phyloP scores from a whole-genome alignment of 2,797 vertebrate genomes.

The Pygocentrus nattereri region DNA sequence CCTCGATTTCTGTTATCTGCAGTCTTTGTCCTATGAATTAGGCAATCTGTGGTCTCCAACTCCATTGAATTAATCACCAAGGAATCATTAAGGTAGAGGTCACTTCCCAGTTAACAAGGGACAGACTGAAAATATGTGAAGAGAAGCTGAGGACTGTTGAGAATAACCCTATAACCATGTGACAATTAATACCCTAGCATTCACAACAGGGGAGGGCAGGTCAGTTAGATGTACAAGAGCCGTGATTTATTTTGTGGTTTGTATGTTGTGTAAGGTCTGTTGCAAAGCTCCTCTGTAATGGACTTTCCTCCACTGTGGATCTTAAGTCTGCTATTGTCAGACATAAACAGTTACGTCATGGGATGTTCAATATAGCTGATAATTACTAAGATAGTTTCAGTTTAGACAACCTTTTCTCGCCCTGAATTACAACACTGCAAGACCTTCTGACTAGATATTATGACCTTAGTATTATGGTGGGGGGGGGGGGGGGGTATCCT shows the following conservation, averaged over 20 bases:
- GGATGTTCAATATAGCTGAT: background rate
- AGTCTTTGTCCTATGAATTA: slow-evolving; percentile 58
- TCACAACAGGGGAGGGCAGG: background rate
- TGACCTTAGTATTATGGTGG: too few relatives aligned
- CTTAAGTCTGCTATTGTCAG: background rate
- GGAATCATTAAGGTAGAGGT: slow-evolving; percentile 77
- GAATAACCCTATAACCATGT: slow-evolving; percentile 61
- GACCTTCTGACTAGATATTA: slow-evolving; percentile 17
- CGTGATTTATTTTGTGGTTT: background rate
- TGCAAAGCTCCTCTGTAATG: background rate
- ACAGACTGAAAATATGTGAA: slow-evolving; percentile 46
- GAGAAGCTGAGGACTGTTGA: slow-evolving; percentile 56
- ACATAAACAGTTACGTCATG: background rate
- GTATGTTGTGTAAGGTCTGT: background rate
- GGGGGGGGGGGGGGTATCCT: too few relatives aligned
- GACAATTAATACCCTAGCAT: slow-evolving; percentile 66
- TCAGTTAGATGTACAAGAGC: too few relatives aligned
- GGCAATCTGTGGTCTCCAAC: slow-evolving; percentile 54
- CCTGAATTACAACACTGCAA: slow-evolving; percentile 25
- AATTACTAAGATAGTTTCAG: background rate
- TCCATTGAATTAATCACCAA: slow-evolving; percentile 74
- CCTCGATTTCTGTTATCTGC: slow-evolving; percentile 53
- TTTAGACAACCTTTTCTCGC: slow-evolving; percentile 14
- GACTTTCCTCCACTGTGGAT: too few relatives aligned
- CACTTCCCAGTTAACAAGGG: slow-evolving; percentile 65